These are phyloP conservation scores for Anguilla rostrata DNA, from an alignment of 2,113 vertebrate species.

Conservation along the genomic window DNA sequence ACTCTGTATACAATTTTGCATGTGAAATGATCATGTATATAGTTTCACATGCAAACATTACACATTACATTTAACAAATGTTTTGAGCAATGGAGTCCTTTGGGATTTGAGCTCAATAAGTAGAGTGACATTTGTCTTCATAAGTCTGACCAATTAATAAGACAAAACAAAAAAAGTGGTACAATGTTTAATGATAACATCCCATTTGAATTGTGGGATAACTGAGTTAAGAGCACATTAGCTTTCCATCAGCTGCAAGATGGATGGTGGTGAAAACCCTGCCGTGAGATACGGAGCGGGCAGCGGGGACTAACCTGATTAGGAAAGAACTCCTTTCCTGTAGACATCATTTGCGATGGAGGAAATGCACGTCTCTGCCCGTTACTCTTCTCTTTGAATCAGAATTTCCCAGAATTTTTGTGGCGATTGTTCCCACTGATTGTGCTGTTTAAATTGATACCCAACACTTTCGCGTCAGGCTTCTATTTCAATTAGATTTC, in stretches of 20 bases:
- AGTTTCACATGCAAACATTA: too few relatives aligned
- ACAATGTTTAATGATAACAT: slow-evolving; percentile 54
- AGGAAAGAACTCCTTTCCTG: slow-evolving; percentile 68
- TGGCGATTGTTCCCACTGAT: slow-evolving; percentile 73
- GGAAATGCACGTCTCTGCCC: slow-evolving; percentile 55
- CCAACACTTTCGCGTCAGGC: slow-evolving; percentile 55
- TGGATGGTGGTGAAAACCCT: slow-evolving; percentile 34
- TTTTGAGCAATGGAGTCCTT: too few relatives aligned
- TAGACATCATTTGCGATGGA: slow-evolving; percentile 58
- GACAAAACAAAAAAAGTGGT: slow-evolving; percentile 53
- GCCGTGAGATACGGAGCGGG: slow-evolving; percentile 43
- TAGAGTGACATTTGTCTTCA: slow-evolving; percentile 7
- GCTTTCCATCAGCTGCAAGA: slow-evolving; percentile 39
- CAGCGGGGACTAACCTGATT: slow-evolving; percentile 66
- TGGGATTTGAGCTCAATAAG: background rate
- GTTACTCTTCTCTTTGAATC: slow-evolving; percentile 60
- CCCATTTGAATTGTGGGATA: slow-evolving; percentile 45
- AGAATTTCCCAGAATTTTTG: slow-evolving; percentile 72
- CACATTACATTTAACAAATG: too few relatives aligned
- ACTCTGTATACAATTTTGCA: too few relatives aligned
- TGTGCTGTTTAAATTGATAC: slow-evolving; percentile 76
- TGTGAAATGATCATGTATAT: too few relatives aligned
- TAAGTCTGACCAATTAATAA: slow-evolving; percentile 51
- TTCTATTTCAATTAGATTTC: slow-evolving; percentile 52
- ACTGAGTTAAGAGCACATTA: slow-evolving; percentile 60